Percentiles rank a stretch among this genome's conserved stretches.
Evolutionary conservation across 2,113 vertebrate genomes (phyloP).

Genomic region (Sapayoa aenigma): DNA sequence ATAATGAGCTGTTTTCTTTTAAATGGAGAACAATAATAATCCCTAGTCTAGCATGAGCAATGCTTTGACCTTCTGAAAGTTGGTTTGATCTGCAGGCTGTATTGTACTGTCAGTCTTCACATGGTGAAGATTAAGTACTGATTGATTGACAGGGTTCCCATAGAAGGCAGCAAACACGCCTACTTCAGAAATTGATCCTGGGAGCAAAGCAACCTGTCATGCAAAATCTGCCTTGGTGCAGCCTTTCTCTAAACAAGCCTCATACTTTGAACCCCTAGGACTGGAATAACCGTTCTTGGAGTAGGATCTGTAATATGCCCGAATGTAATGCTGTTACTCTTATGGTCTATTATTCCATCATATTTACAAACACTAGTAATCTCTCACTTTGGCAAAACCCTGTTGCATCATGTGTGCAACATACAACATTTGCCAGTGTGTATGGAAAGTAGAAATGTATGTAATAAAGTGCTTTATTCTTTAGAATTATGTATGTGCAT

Average conservation of each 20-base stretch:
- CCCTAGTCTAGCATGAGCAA: not conserved
- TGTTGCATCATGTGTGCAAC: not conserved
- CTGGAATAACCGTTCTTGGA: not conserved
- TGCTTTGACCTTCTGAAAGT: conserved; percentile 16
- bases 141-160: not conserved
- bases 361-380: not conserved
- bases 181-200: not conserved
- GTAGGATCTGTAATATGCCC: not conserved
- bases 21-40: not conserved
- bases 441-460: not conserved
- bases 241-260: not conserved
- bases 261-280: not conserved
- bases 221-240: not conserved
- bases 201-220: not conserved
- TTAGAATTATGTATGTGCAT: not conserved
- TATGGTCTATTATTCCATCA: not conserved
- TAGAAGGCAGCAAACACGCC: not conserved
- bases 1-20: conserved; percentile 27
- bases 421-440: not conserved
- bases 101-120: not conserved
- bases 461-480: not conserved
- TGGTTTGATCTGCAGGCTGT: conserved; percentile 11
- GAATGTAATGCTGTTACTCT: not conserved
- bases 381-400: not conserved
- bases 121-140: not conserved